Conservation (phyloP, 1,140 invertebrate genomes). For the Drosophila funebris region DNA sequence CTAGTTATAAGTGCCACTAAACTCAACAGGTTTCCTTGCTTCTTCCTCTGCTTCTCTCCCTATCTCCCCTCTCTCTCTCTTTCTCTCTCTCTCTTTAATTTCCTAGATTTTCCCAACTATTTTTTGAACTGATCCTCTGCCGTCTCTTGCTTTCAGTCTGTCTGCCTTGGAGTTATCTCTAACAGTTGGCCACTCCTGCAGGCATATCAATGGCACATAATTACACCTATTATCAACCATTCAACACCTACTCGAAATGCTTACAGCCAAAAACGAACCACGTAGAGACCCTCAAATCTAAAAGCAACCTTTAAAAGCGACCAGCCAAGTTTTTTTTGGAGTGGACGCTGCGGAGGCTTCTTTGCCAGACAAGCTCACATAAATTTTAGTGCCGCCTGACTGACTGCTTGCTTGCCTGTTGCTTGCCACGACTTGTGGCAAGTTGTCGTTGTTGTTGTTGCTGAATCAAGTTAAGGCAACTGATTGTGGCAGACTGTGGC, state of each 20-base stretch:
- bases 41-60: background rate
- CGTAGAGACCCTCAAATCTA: slow-evolving; percentile 21
- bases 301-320: slow-evolving; percentile 20
- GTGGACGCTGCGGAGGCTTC: slow-evolving; percentile 24
- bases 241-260: slow-evolving; percentile 71
- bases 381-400: slow-evolving; percentile 45
- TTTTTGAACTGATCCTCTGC: background rate
- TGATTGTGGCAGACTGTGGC: slow-evolving; percentile 30
- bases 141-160: background rate
- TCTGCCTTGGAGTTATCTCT: slow-evolving; percentile 1
- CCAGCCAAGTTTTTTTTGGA: slow-evolving; percentile 15
- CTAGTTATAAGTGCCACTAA: slow-evolving; percentile 1
- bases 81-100: background rate
- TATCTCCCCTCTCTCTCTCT: background rate
- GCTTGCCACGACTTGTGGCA: slow-evolving; percentile 18
- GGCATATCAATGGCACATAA: slow-evolving; percentile 69
- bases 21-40: slow-evolving; percentile 14
- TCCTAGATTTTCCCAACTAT: background rate
- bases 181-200: slow-evolving; percentile 50
- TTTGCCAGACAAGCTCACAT: slow-evolving; percentile 44
- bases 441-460: slow-evolving; percentile 26
- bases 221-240: slow-evolving; percentile 73
- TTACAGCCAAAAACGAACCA: slow-evolving; percentile 22
- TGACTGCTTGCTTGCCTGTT: background rate
- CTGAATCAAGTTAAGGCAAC: slow-evolving; percentile 14